Evolutionary conservation across 2,888 invertebrate genomes (phyloP).

Genomic region (Lasioglossum zephyrum): DNA sequence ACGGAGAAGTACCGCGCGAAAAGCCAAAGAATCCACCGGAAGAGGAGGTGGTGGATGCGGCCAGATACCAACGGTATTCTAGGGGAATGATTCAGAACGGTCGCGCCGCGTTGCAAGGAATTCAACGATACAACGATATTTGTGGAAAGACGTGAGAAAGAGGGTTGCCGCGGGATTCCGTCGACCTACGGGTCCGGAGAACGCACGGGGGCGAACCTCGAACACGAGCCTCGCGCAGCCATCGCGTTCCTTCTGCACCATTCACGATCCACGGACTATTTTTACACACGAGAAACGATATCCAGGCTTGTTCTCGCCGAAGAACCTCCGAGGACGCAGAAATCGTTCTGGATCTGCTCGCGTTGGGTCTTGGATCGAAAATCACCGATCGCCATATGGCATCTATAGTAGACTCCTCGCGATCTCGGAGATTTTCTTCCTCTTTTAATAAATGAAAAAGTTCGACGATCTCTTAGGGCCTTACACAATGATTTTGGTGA

Average conservation of each 20-base stretch:
- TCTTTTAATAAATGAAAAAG: too few species aligned
- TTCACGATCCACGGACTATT: slow-evolving; percentile 47
- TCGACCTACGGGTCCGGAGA: slow-evolving; percentile 25
- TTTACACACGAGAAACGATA: slow-evolving; percentile 12
- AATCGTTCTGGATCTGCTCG: too few species aligned
- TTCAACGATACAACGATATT: not conserved
- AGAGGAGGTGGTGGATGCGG: not conserved
- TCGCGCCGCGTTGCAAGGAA: not conserved
- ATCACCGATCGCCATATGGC: not conserved
- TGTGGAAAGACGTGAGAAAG: not conserved
- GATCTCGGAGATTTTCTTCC: too few species aligned
- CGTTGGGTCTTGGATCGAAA: not conserved
- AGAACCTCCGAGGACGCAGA: too few species aligned
- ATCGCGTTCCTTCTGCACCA: slow-evolving; percentile 12
- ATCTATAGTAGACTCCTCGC: too few species aligned
- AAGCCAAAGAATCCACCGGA: not conserved
- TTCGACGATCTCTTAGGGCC: too few species aligned
- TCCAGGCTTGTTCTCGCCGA: not conserved
- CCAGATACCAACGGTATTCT: not conserved
- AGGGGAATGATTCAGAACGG: not conserved
- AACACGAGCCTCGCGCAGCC: not conserved
- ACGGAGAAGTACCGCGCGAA: not conserved
- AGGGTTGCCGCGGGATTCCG: slow-evolving; percentile 21
- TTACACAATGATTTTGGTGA: too few species aligned
- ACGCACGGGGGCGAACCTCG: slow-evolving; percentile 54